These are phyloP conservation scores for Notarius lentiginosus DNA, from an alignment of 2,113 vertebrate species.

Conservation along the genomic window DNA sequence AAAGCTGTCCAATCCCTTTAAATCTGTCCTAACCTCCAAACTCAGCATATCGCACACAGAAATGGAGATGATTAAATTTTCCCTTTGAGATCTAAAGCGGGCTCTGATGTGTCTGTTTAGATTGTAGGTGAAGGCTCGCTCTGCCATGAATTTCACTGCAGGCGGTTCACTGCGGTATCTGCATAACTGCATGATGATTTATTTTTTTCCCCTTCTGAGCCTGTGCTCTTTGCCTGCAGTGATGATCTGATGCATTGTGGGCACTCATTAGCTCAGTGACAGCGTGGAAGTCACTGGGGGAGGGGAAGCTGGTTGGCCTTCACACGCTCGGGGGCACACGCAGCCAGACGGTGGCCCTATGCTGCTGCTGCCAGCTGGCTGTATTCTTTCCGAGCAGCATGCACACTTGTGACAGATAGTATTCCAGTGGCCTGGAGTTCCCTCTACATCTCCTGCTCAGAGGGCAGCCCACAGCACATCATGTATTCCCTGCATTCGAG, in stretches of 20 bases:
- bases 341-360: slow-evolving; percentile 21
- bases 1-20: slow-evolving; percentile 28
- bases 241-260: slow-evolving; percentile 39
- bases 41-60: slow-evolving; percentile 31
- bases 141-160: slow-evolving; percentile 7
- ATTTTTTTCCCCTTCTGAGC: neutral
- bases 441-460: slow-evolving; percentile 52
- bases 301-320: slow-evolving; percentile 34
- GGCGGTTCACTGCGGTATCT: slow-evolving; percentile 15
- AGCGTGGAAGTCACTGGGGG: slow-evolving; percentile 26
- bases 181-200: slow-evolving; percentile 30
- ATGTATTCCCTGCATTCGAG: slow-evolving; percentile 46
- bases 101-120: neutral
- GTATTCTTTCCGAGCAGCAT: slow-evolving; percentile 38
- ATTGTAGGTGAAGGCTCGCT: neutral
- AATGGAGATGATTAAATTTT: slow-evolving; percentile 52
- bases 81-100: slow-evolving; percentile 1
- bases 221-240: slow-evolving; percentile 20
- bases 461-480: slow-evolving; percentile 28
- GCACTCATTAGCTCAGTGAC: slow-evolving; percentile 58
- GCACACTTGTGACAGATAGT: slow-evolving; percentile 52
- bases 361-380: slow-evolving; percentile 40
- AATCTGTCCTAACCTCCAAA: slow-evolving; percentile 48
- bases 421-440: slow-evolving; percentile 45
- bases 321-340: neutral